Percentiles rank a stretch among this genome's conserved stretches.
These are phyloP conservation scores for Malacoraja senta DNA, from an alignment of 2,797 vertebrate species.

Conservation along the genomic window DNA sequence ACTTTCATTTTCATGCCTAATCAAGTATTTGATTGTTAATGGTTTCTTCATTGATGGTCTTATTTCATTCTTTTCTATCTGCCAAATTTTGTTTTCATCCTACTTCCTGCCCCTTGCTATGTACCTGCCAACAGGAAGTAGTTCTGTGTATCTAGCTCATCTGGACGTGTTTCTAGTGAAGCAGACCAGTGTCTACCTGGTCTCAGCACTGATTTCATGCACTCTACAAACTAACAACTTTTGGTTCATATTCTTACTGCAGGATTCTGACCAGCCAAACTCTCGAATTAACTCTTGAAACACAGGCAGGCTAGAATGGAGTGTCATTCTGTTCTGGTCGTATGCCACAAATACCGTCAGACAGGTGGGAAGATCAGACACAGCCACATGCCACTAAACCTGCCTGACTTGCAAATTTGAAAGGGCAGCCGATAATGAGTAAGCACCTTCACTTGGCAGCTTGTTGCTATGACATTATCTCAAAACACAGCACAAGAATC, in stretches of 20 bases:
- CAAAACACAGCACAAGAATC: background rate
- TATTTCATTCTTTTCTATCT: background rate
- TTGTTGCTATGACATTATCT: background rate
- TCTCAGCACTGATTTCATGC: background rate
- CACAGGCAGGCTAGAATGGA: background rate
- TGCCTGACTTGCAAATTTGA: background rate
- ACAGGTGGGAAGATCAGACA: background rate
- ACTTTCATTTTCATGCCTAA: background rate
- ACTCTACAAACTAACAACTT: background rate
- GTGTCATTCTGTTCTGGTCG: too few relatives aligned
- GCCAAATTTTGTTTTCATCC: background rate
- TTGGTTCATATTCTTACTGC: background rate
- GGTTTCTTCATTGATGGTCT: background rate
- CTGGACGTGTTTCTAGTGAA: background rate
- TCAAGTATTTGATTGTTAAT: background rate
- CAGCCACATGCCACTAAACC: background rate
- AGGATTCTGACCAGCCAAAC: background rate
- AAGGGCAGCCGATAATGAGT: background rate
- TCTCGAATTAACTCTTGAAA: background rate
- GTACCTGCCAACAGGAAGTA: background rate
- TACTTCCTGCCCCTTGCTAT: background rate
- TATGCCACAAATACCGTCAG: background rate
- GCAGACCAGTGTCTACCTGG: background rate
- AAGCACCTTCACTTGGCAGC: too few relatives aligned
- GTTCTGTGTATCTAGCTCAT: background rate